These are phyloP conservation scores for Troides oblongomaculatus DNA, from an alignment of 2,888 invertebrate species.

Conservation along the genomic window DNA sequence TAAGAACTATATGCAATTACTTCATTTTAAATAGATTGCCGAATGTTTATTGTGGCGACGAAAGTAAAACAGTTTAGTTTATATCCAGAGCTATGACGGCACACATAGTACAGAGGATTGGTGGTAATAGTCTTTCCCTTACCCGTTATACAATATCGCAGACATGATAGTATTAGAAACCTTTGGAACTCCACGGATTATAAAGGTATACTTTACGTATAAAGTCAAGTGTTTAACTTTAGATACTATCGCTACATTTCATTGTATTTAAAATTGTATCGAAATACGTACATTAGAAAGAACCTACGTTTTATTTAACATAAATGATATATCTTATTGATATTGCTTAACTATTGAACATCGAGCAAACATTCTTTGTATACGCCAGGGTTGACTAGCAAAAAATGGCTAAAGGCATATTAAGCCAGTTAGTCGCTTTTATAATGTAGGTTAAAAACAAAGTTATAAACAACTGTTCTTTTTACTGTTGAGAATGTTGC, in stretches of 20 bases:
- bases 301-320: too few relatives aligned
- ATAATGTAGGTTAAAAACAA: too few relatives aligned
- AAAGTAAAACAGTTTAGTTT: neutral
- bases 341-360: too few relatives aligned
- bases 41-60: neutral
- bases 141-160: constrained; percentile 37
- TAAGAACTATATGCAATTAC: neutral
- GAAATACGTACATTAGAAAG: neutral
- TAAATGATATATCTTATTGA: too few relatives aligned
- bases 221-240: constrained; percentile 18
- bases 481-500: too few relatives aligned
- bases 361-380: too few relatives aligned
- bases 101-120: constrained; percentile 27
- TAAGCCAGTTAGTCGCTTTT: too few relatives aligned
- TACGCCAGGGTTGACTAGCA: too few relatives aligned
- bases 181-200: constrained; percentile 27
- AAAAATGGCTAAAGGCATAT: too few relatives aligned
- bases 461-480: too few relatives aligned
- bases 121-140: constrained; percentile 36
- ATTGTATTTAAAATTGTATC: neutral
- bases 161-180: constrained; percentile 33
- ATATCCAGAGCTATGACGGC: constrained; percentile 16
- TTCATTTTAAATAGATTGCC: neutral
- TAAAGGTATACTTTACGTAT: constrained; percentile 27
- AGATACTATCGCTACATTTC: constrained; percentile 1